Evolutionary conservation across 2,113 vertebrate species (phyloP).

Genomic region (Erpornis zantholeuca): DNA sequence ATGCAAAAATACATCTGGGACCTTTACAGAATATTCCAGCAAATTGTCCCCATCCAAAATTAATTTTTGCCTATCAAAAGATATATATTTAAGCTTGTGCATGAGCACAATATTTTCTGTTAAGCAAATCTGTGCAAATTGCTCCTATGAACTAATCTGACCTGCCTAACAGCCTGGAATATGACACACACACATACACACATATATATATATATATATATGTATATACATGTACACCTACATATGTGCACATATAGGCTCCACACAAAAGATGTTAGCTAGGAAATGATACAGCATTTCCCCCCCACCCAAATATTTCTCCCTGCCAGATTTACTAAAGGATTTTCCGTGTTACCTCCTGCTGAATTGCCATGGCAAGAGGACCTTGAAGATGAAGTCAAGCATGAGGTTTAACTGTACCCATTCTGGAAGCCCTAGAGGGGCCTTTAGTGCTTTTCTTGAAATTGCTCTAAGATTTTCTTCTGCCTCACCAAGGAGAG

Average conservation of each 20-base stretch:
- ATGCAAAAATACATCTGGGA: not conserved
- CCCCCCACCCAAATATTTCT: not conserved
- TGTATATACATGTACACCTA: not conserved
- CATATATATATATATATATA: no score
- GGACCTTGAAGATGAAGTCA: not conserved
- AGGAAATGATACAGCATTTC: not conserved
- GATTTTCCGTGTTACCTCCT: not conserved
- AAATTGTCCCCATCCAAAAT: not conserved
- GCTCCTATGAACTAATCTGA: not conserved
- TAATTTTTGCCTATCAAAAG: not conserved
- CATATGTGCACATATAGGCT: not conserved
- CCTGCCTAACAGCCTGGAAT: not conserved
- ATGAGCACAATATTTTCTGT: not conserved
- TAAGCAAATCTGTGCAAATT: not conserved
- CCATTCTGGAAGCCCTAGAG: not conserved
- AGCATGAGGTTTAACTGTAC: not conserved
- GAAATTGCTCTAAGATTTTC: not conserved
- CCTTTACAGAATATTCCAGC: not conserved
- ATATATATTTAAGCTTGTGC: not conserved
- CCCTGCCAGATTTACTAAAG: not conserved
- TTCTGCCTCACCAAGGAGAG: not conserved
- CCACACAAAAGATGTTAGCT: not conserved
- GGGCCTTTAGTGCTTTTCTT: not conserved
- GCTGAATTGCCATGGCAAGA: not conserved
- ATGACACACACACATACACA: fast-evolving